These are phyloP conservation scores for Lithophane socia DNA, from an alignment of 2,888 invertebrate genomes.

Conservation along the genomic window DNA sequence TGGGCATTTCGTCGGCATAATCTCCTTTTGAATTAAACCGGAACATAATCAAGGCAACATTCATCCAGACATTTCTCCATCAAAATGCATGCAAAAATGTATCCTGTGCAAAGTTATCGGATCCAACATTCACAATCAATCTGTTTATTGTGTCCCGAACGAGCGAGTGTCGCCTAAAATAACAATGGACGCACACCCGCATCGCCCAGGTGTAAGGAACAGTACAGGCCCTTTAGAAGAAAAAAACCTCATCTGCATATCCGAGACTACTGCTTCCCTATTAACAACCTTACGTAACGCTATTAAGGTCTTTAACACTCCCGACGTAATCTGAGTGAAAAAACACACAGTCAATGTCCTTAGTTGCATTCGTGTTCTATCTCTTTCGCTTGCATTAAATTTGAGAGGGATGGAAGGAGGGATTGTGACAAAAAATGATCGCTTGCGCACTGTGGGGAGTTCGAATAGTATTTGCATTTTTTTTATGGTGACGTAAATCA, in stretches of 20 bases:
- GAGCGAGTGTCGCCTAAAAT: slow-evolving; percentile 54
- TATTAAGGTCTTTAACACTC: slow-evolving; percentile 40
- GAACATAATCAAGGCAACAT: slow-evolving; percentile 7
- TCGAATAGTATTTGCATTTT: slow-evolving; percentile 58
- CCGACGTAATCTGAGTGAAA: slow-evolving; percentile 27
- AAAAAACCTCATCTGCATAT: slow-evolving; percentile 65
- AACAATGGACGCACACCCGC: slow-evolving; percentile 64
- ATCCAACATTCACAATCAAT: slow-evolving; percentile 54
- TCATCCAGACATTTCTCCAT: slow-evolving; percentile 2
- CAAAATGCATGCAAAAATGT: slow-evolving; percentile 29
- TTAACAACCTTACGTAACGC: slow-evolving; percentile 41
- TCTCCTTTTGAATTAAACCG: slow-evolving; percentile 2
- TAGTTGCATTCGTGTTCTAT: slow-evolving; percentile 56
- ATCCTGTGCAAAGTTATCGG: slow-evolving; percentile 8
- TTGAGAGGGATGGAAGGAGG: slow-evolving; percentile 42
- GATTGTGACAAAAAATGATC: slow-evolving; percentile 66
- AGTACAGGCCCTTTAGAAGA: slow-evolving; percentile 36
- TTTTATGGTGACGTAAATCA: slow-evolving; percentile 46
- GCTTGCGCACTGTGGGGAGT: slow-evolving; percentile 62
- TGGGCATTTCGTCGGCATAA: not conserved
- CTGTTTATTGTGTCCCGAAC: slow-evolving; percentile 56
- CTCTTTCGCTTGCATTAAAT: slow-evolving; percentile 43
- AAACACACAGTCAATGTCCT: slow-evolving; percentile 62
- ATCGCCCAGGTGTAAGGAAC: slow-evolving; percentile 65
- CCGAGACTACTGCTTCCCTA: slow-evolving; percentile 21